Evolutionary conservation across 2,113 vertebrate genomes (phyloP).

Genomic region (Artemisiospiza belli): DNA sequence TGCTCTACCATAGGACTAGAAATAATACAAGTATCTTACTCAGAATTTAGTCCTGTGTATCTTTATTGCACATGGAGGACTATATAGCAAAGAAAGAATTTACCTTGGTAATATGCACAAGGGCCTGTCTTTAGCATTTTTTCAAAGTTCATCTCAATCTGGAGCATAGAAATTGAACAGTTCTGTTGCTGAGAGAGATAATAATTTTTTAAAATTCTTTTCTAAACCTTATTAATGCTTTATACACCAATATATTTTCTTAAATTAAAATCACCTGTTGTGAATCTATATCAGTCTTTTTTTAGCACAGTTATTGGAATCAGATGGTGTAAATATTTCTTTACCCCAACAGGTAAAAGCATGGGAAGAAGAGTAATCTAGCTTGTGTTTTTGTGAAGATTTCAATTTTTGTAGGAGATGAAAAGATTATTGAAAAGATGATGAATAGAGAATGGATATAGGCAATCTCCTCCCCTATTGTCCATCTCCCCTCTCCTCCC

Average conservation of each 20-base stretch:
- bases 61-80: not conserved
- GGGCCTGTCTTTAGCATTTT: not conserved
- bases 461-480: not conserved
- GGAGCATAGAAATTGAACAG: not conserved
- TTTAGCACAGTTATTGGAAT: not conserved
- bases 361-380: not conserved
- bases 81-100: not conserved
- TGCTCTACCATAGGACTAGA: not conserved
- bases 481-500: not conserved
- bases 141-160: not conserved
- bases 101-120: not conserved
- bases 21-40: not conserved
- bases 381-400: not conserved
- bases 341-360: not conserved
- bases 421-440: not conserved
- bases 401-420: not conserved
- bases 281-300: not conserved
- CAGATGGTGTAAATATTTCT: not conserved
- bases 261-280: not conserved
- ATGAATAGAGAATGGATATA: not conserved
- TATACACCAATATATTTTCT: not conserved
- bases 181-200: not conserved
- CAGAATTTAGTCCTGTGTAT: not conserved
- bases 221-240: not conserved
- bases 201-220: fast-evolving